Evolutionary conservation across 2,113 vertebrate species (phyloP), one percentile per base, ranked within the genome.

Genomic region (Nesogale talazaci): DNA sequence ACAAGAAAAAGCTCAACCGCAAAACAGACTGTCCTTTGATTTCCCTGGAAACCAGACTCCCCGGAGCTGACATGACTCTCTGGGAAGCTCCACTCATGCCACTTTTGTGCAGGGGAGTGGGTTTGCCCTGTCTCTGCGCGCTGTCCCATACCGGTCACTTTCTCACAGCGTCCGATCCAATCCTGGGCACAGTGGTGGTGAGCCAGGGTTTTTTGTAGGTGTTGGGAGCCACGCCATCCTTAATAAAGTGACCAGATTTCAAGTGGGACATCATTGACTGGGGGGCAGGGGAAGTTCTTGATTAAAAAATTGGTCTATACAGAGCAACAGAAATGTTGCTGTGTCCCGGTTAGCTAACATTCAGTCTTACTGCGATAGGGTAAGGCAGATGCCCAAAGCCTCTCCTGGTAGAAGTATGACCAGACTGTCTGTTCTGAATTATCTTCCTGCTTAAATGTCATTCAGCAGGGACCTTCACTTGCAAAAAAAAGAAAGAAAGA

Each of bases 351-450:
- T n/a, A n/a, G n/a, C n/a, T n/a, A n/a, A n/a, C n/a, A n/a, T n/a
- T n/a, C n/a, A 56, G 34, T 78, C 76, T 95, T 86, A 94, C 63
- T 59, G 42, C 63, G 36, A 36, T 0, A 2, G 81, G 79, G 81
- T 92, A 57, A 83, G 36, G 14, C 76, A 90, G 90, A 80, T 67
- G 61, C 81, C 59, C 86, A 84, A 63, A 72, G 86, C 86, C 78
- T 83, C 2, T 2, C 67, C 70, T 40, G 34, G 69, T 20, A 61
- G 85, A 90, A 94, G 56, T 70, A 80, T 80, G 76, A 79, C 70
- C 61, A 91, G 83, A 78, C 59, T 65, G 92, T 95, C 97, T 96
- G 96, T 95, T 96, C 89, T 94, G 91, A 96, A 96, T 97, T 95
- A 95, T 94, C 82, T 94, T 86, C 92, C 89, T 95, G 84, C 82